These are phyloP conservation scores for Spermophilus dauricus DNA, from an alignment of 2,113 vertebrate species.

Conservation along the genomic window DNA sequence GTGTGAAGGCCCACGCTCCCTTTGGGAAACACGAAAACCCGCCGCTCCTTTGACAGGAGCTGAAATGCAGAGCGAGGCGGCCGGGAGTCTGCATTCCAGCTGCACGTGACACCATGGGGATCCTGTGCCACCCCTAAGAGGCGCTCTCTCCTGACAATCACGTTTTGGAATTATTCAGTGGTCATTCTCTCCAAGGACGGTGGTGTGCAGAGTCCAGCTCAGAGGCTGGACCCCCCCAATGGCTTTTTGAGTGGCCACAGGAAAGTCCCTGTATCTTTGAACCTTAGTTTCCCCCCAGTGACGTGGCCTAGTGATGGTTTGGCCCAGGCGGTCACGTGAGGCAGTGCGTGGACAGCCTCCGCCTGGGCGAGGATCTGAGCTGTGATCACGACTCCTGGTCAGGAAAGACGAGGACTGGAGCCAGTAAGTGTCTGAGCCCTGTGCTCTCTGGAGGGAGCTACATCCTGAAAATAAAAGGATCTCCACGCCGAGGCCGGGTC, in stretches of 20 bases:
- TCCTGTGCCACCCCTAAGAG: rapidly evolving
- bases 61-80: not conserved
- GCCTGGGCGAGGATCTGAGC: not conserved
- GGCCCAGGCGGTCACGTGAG: not conserved
- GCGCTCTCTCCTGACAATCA: rapidly evolving
- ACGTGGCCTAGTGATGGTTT: not conserved
- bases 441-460: slow-evolving; percentile 54
- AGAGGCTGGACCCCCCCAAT: not conserved
- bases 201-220: not conserved
- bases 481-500: slow-evolving; percentile 55
- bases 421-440: not conserved
- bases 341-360: rapidly evolving
- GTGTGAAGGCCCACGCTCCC: too few species aligned
- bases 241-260: not conserved
- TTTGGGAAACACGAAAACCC: not conserved
- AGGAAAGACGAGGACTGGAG: not conserved
- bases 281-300: not conserved
- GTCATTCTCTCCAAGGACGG: rapidly evolving
- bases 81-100: too few species aligned
- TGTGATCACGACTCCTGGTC: too few species aligned
- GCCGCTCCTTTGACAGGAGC: not conserved
- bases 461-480: slow-evolving; percentile 69
- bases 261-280: not conserved
- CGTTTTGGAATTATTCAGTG: not conserved
- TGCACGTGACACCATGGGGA: rapidly evolving